phyloP scores from a whole-genome alignment of 2,888 invertebrate genomes.

The Ectemnius cavifrons region DNA sequence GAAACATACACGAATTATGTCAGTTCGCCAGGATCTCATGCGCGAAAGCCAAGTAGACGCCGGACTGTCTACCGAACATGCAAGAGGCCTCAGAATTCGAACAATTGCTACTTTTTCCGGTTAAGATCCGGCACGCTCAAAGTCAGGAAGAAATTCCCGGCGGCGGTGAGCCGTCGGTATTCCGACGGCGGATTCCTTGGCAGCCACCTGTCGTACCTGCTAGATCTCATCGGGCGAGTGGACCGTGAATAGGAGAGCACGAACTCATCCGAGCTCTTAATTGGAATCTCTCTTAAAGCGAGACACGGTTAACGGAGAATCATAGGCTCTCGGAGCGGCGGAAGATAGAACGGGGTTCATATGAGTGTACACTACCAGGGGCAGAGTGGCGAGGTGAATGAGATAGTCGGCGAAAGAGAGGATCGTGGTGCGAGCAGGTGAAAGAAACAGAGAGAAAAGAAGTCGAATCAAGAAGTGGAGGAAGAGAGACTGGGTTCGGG shows the following conservation, averaged over 20 bases:
- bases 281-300: conserved; percentile 56
- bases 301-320: conserved; percentile 41
- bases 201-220: conserved; percentile 39
- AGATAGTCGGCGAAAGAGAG: conserved; percentile 5
- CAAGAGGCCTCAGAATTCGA: too few relatives aligned
- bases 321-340: conserved; percentile 7
- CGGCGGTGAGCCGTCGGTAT: too few relatives aligned
- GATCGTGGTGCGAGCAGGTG: neutral
- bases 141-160: too few relatives aligned
- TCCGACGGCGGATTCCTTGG: conserved; percentile 12
- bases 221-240: conserved; percentile 24
- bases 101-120: too few relatives aligned
- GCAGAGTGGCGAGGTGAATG: neutral
- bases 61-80: too few relatives aligned
- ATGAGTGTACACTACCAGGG: conserved; percentile 9
- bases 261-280: conserved; percentile 54
- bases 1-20: too few relatives aligned
- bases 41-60: too few relatives aligned
- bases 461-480: conserved; percentile 4
- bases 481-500: conserved; percentile 39
- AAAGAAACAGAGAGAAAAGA: conserved; percentile 17
- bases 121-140: too few relatives aligned
- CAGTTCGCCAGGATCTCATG: too few relatives aligned
- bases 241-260: conserved; percentile 50
- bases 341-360: neutral